Evolutionary conservation across 2,888 invertebrate species (phyloP).

Genomic region (Megaustenia siamemsis): DNA sequence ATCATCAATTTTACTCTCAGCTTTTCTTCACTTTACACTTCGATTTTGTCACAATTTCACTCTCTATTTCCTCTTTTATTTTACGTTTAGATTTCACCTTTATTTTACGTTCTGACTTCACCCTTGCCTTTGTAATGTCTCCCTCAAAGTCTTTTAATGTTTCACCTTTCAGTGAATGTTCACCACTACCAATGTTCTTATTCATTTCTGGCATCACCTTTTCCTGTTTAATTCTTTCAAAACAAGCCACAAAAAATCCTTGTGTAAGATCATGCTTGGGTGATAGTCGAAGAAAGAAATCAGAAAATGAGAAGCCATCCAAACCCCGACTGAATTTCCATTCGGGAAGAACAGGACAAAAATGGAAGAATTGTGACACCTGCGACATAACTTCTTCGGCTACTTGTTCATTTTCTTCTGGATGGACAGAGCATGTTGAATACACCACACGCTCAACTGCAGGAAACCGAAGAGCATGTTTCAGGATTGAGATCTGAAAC

Average conservation of each 20-base stretch:
- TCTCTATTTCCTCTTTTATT: too few relatives aligned
- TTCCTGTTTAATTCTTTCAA: conserved; percentile 81
- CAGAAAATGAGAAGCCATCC: conserved; percentile 65
- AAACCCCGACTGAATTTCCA: conserved; percentile 60
- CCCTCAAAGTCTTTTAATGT: not conserved
- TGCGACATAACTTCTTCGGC: conserved; percentile 86
- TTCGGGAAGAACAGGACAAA: conserved; percentile 73
- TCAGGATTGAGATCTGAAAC: conserved; percentile 83
- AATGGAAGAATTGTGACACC: conserved; percentile 75
- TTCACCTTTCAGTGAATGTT: not conserved
- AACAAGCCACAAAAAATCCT: conserved; percentile 96
- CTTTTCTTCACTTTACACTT: too few relatives aligned
- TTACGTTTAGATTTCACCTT: too few relatives aligned
- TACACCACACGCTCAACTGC: conserved; percentile 92
- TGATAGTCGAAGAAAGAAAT: conserved; percentile 88
- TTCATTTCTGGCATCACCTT: not conserved
- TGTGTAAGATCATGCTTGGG: conserved; percentile 90
- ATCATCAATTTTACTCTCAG: too few relatives aligned
- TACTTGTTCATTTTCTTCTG: conserved; percentile 93
- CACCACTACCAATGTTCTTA: not conserved
- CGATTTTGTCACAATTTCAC: too few relatives aligned
- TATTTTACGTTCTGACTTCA: too few relatives aligned
- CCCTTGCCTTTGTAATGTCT: too few relatives aligned
- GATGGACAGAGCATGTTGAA: conserved; percentile 95
- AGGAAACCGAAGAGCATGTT: conserved; percentile 93